Conservation (phyloP, 1,140 invertebrate genomes). For the Platorchestia sp. region DNA sequence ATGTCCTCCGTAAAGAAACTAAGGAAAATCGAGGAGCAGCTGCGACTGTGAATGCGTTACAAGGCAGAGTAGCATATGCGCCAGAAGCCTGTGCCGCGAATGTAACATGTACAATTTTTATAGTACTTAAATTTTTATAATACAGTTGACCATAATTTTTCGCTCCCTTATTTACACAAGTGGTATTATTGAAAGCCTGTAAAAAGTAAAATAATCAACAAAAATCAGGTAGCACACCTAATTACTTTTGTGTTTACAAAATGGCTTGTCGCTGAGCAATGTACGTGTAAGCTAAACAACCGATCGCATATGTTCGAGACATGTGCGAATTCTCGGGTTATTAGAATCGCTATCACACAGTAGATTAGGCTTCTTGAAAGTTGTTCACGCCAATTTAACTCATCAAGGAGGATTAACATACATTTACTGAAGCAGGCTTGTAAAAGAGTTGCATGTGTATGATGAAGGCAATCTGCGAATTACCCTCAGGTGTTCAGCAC, state of each 20-base stretch:
- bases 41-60: too few species aligned
- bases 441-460: slow-evolving; percentile 1
- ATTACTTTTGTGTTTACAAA: background rate
- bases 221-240: background rate
- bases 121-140: background rate
- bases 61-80: background rate
- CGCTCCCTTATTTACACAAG: background rate
- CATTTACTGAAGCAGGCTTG: background rate
- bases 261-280: background rate
- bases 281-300: background rate
- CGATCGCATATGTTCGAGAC: background rate
- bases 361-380: background rate
- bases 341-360: too few species aligned
- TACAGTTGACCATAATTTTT: background rate
- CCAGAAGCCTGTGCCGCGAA: background rate
- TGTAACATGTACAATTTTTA: background rate
- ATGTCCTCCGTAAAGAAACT: too few species aligned
- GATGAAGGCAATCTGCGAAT: background rate
- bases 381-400: background rate
- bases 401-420: background rate
- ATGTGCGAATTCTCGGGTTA: too few species aligned
- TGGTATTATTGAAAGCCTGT: background rate
- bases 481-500: background rate
- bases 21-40: too few species aligned
- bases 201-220: background rate